Conservation (phyloP, 2,888 invertebrate species). For the Andrena camellia region DNA sequence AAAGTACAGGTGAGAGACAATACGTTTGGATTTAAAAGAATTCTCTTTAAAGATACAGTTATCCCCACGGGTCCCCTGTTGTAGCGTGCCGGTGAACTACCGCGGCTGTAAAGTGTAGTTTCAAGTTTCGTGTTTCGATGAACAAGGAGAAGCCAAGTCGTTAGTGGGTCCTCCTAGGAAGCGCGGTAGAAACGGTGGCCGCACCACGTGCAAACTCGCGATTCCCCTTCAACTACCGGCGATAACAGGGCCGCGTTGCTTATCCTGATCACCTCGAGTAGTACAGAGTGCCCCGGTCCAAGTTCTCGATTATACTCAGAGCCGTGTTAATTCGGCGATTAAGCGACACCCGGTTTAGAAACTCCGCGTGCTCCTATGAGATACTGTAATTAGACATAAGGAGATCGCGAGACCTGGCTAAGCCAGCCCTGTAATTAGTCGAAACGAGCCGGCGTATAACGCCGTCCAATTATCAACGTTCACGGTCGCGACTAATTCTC, state of each 20-base stretch:
- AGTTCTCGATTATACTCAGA: neutral
- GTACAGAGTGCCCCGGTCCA: neutral
- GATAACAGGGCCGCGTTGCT: neutral
- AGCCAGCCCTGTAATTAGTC: conserved; percentile 26
- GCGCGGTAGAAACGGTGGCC: neutral
- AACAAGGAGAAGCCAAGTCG: neutral
- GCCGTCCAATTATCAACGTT: conserved; percentile 23
- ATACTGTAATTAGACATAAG: conserved; percentile 20
- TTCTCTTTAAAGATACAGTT: neutral
- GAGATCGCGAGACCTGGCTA: neutral
- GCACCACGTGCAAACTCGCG: neutral
- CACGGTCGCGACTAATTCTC: conserved; percentile 19
- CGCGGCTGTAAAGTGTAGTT: neutral
- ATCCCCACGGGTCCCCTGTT: too few relatives aligned
- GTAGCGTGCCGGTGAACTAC: neutral
- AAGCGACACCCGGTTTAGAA: neutral
- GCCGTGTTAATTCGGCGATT: neutral
- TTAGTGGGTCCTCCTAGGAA: too few relatives aligned
- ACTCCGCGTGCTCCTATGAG: neutral
- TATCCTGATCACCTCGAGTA: conserved; percentile 4
- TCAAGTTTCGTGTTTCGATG: neutral
- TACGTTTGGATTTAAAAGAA: neutral
- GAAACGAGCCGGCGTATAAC: conserved; percentile 9
- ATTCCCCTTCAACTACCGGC: neutral
- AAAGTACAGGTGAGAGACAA: conserved; percentile 40